Evolutionary conservation across 2,797 vertebrate genomes (phyloP).

Genomic region (Schizopygopsis pylzovi): DNA sequence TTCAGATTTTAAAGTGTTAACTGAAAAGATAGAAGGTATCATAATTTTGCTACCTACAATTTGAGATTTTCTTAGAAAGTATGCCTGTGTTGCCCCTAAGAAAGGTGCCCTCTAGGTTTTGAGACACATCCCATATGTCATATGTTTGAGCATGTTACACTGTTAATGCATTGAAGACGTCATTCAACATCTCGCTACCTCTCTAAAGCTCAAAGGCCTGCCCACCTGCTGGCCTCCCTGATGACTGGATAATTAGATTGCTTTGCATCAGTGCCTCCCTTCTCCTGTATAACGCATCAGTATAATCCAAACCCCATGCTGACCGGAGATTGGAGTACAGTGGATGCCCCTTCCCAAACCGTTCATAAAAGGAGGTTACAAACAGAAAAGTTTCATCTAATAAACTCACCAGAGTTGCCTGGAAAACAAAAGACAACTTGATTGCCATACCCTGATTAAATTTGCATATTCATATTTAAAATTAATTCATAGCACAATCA

Average conservation of each 20-base stretch:
- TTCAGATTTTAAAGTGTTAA: too few relatives aligned
- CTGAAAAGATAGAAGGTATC: not conserved
- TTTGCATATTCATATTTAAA: conserved; percentile 34
- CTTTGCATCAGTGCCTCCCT: conserved; percentile 34
- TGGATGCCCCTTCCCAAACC: conserved; percentile 1
- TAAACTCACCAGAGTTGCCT: not conserved
- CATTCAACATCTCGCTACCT: conserved; percentile 31
- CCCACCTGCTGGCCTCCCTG: conserved; percentile 32
- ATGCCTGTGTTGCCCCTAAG: not conserved
- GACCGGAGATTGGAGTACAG: conserved; percentile 9
- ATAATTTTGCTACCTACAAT: not conserved
- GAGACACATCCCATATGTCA: not conserved
- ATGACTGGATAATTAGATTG: conserved; percentile 46
- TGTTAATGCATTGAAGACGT: conserved; percentile 1
- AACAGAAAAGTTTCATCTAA: conserved; percentile 28
- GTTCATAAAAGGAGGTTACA: conserved; percentile 23
- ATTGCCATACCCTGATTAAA: conserved; percentile 39
- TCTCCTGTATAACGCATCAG: conserved; percentile 22
- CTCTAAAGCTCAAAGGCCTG: conserved; percentile 29
- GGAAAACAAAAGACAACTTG: conserved; percentile 30
- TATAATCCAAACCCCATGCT: conserved; percentile 37
- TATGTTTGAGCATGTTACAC: not conserved
- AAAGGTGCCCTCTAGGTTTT: conserved; percentile 2
- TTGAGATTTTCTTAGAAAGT: not conserved
- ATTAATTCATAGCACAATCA: not conserved